Conservation (phyloP, 35 echinoderm and acorn worm genomes). For the Apostichopus parvimensis region DNA sequence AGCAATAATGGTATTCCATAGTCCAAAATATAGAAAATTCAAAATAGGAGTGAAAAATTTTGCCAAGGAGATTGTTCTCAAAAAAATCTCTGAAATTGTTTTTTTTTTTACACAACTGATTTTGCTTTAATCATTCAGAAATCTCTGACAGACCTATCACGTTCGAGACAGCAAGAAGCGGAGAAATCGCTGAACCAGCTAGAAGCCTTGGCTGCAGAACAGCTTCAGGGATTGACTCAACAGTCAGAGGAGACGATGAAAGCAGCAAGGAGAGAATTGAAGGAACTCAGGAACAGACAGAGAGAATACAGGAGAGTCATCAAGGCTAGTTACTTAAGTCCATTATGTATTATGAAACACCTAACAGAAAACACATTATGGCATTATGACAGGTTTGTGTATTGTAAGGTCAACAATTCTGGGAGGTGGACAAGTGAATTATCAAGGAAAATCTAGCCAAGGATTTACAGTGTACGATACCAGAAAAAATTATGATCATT, state of each 20-base stretch:
- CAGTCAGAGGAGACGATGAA: conserved; percentile 37
- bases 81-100: too few species aligned
- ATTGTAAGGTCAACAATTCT: too few species aligned
- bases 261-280: conserved; percentile 28
- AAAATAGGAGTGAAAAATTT: too few species aligned
- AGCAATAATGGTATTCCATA: too few species aligned
- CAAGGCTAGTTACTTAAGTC: conserved; percentile 7
- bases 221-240: conserved; percentile 54
- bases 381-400: too few species aligned
- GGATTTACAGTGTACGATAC: too few species aligned
- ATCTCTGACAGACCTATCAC: conserved; percentile 28
- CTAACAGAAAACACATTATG: background rate
- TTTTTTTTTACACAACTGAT: too few species aligned
- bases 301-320: conserved; percentile 12
- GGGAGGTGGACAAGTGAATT: too few species aligned
- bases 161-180: conserved; percentile 43
- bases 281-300: conserved; percentile 29
- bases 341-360: background rate
- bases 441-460: too few species aligned
- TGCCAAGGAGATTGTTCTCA: too few species aligned
- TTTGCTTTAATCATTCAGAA: conserved; percentile 20
- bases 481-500: too few species aligned
- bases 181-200: conserved; percentile 50
- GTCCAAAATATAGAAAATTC: too few species aligned
- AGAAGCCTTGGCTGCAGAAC: conserved; percentile 46